A percentile compares a stretch with the other conserved stretches of the same genome.
These are phyloP conservation scores for Catalaphyllia jardinei DNA, from an alignment of 64 coral and sea anemone species.

Conservation along the genomic window DNA sequence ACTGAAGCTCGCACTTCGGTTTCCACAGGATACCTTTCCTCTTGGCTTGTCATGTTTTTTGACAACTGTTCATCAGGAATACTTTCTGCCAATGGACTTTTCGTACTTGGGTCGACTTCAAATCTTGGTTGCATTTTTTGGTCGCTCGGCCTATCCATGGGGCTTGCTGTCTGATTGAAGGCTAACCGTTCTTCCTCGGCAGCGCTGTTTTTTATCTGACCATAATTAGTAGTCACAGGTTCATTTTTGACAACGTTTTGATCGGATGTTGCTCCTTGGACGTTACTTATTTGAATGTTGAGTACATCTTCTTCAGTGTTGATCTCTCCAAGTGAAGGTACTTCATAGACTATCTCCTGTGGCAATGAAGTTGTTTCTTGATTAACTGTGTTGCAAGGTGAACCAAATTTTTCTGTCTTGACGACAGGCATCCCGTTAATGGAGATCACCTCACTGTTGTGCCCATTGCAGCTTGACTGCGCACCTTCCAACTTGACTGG, in stretches of 20 bases:
- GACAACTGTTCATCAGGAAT: not conserved
- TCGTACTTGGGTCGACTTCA: not conserved
- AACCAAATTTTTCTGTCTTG: not conserved
- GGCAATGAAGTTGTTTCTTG: not conserved
- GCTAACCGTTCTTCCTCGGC: not conserved
- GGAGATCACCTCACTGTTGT: not conserved
- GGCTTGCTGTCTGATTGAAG: not conserved
- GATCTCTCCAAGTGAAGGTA: not conserved
- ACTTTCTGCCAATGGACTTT: not conserved
- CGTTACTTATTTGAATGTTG: constrained; percentile 11
- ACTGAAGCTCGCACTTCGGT: not conserved
- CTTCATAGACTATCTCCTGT: not conserved
- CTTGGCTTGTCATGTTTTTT: not conserved
- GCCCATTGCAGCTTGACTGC: not conserved
- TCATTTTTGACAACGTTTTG: not conserved
- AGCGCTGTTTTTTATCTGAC: not conserved
- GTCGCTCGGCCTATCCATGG: not conserved
- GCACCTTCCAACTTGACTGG: not conserved
- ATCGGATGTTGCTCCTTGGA: not conserved
- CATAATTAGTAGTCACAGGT: too few species aligned
- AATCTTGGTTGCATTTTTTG: not conserved
- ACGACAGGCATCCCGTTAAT: not conserved
- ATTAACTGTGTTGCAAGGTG: not conserved
- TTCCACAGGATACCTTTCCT: not conserved
- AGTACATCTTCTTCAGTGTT: not conserved